Evolutionary conservation across 2,797 vertebrate genomes (phyloP).

Genomic region (Pseudomugil gertrudae): DNA sequence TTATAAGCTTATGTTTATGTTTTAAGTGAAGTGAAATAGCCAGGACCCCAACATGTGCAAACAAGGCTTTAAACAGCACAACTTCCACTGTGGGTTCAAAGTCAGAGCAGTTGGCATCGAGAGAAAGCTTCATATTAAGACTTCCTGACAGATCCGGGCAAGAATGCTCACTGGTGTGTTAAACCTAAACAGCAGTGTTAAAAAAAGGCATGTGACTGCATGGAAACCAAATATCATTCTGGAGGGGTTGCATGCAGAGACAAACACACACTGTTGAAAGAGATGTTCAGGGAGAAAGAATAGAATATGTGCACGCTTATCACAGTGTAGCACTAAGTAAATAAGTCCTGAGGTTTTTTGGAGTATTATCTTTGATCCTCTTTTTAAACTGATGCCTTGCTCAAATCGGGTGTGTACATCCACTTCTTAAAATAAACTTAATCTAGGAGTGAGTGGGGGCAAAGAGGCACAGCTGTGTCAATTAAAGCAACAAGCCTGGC

Average conservation of each 20-base stretch:
- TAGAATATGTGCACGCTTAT: conserved; percentile 3
- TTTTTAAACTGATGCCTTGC: conserved; percentile 3
- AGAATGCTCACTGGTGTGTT: conserved; percentile 40
- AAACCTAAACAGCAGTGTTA: conserved; percentile 33
- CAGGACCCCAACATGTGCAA: conserved; percentile 17
- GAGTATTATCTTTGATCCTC: conserved; percentile 3
- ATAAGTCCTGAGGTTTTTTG: conserved; percentile 3
- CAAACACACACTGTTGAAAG: conserved; percentile 29
- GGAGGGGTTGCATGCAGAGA: conserved; percentile 31
- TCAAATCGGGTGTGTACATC: conserved; percentile 5
- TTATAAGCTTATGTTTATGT: conserved; percentile 2
- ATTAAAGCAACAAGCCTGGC: conserved; percentile 28
- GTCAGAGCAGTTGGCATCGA: conserved; percentile 39
- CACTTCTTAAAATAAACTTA: conserved; percentile 10
- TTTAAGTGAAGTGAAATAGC: conserved; percentile 2
- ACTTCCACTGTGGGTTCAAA: conserved; percentile 53
- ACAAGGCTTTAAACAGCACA: conserved; percentile 41
- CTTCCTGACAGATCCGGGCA: conserved; percentile 47
- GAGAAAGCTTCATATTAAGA: conserved; percentile 41
- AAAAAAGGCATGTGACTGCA: conserved; percentile 29
- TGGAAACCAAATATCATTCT: conserved; percentile 40
- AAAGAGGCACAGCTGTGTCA: conserved; percentile 17
- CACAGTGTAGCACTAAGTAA: not conserved
- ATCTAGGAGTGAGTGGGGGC: conserved; percentile 9
- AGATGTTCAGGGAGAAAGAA: conserved; percentile 10